Evolutionary conservation across 2,797 vertebrate species (phyloP).

Genomic region (Dipus sagitta): DNA sequence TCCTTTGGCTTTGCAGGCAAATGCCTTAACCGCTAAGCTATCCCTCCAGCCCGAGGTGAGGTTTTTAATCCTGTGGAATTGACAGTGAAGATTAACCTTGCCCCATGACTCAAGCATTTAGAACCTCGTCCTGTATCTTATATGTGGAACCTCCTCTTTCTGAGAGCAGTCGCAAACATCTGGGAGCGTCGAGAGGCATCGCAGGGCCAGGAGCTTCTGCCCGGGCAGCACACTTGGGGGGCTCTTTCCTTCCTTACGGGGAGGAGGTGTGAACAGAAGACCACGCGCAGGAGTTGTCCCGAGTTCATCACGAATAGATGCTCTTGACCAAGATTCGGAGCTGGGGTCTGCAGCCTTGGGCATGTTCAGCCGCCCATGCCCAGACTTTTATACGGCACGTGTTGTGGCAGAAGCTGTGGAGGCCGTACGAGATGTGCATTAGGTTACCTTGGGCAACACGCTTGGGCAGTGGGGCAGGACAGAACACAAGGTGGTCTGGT

Average conservation of each 20-base stretch:
- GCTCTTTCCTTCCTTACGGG: not conserved
- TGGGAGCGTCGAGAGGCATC: not conserved
- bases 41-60: too few species aligned
- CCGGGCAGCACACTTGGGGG: not conserved
- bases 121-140: not conserved
- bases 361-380: not conserved
- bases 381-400: conserved; percentile 35
- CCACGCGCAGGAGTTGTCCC: not conserved
- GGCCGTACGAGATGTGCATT: not conserved
- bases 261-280: not conserved
- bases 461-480: conserved; percentile 9
- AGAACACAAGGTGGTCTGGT: conserved; percentile 78
- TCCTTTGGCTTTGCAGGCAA: too few species aligned
- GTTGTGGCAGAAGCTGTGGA: not conserved
- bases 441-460: not conserved
- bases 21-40: too few species aligned
- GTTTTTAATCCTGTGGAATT: not conserved
- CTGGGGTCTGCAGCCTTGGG: not conserved
- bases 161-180: not conserved
- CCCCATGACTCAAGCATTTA: not conserved
- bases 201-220: not conserved
- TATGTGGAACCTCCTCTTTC: not conserved
- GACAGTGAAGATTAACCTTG: not conserved
- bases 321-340: not conserved
- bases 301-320: not conserved